Evolutionary conservation across 2,797 vertebrate species (phyloP), one percentile per base, ranked within the genome.

Genomic region (Clarias fuscus): DNA sequence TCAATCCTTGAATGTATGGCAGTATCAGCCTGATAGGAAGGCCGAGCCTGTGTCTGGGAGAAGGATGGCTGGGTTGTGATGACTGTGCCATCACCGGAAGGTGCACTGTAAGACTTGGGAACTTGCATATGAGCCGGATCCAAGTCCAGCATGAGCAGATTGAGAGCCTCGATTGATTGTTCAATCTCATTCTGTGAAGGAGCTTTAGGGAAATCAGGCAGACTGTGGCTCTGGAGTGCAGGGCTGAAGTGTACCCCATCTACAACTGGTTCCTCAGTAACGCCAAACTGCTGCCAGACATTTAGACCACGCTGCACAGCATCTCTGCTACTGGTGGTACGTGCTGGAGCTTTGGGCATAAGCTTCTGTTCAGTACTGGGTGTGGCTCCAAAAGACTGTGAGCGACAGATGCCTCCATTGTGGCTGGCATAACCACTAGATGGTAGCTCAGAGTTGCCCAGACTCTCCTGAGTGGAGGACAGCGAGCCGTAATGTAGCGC

Each of bases 231-330:
- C 80, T 96, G 94, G 85, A 94, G 88, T 1, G 86, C 67, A 11
- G 91, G 92, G 77, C 92, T 94, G 27, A 95, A 96, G 30, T 89
- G 93, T 24, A 95, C 78, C 0, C 95, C 95, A n/a, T 97, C 97
- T 27, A 94, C 95, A 3, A 95, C 89, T 0, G 95, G 95, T 83
- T 95, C 95, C 78, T 95, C 95, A 0, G 96, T 93, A 33, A 96
- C 94, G 3, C 96, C 96, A 43, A 97, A 98, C 65, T 94, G 96
- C 87, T 99, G 98, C 98, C 98, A 99, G 59, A 97, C 96, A 64
- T 96, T 98, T 83, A 99, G 94, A 5, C 98, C 98, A 24, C 98
- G 96, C 92, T 99, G 98, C 72, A 99, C 98, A 0, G 98, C 98
- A 30, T 99, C 97, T 43, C 97, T 94, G 92, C 98, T 99, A 90